Evolutionary conservation across 2,888 invertebrate genomes (phyloP).

Genomic region (Clusia tigrina): DNA sequence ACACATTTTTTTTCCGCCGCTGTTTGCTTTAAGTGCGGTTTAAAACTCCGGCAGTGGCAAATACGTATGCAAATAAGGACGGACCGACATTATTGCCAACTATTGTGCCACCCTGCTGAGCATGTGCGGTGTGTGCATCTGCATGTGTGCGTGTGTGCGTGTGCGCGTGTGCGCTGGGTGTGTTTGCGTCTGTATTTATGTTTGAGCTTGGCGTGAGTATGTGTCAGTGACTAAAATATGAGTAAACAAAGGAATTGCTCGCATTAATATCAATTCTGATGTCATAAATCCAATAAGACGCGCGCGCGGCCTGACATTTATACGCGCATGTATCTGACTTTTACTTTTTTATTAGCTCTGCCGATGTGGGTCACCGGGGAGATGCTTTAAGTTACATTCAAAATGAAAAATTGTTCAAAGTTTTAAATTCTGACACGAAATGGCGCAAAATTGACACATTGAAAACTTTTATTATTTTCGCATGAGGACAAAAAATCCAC

Average conservation of each 20-base stretch:
- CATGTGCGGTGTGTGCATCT: neutral
- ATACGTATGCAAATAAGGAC: conserved; percentile 19
- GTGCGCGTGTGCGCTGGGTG: neutral
- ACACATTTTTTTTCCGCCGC: conserved; percentile 30
- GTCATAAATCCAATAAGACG: conserved; percentile 57
- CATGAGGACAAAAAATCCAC: neutral
- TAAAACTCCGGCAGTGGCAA: conserved; percentile 43
- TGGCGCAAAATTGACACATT: neutral
- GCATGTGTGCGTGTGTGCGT: neutral
- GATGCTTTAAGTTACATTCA: no score
- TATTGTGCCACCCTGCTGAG: conserved; percentile 5
- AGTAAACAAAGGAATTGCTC: conserved; percentile 30
- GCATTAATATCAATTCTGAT: conserved; percentile 59
- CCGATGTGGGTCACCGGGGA: conserved; percentile 51
- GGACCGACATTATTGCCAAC: conserved; percentile 12
- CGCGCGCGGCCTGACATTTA: conserved; percentile 38
- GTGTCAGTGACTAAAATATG: conserved; percentile 16
- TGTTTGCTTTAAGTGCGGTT: conserved; percentile 52
- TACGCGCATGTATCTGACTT: conserved; percentile 34
- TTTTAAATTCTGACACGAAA: neutral
- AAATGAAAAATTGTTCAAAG: no score
- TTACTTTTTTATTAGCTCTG: conserved; percentile 43
- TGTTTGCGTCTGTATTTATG: neutral
- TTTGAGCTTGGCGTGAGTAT: conserved; percentile 1
- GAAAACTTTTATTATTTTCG: neutral